phyloP scores from a whole-genome alignment of 2,113 vertebrate species.

The Cavia porcellus region DNA sequence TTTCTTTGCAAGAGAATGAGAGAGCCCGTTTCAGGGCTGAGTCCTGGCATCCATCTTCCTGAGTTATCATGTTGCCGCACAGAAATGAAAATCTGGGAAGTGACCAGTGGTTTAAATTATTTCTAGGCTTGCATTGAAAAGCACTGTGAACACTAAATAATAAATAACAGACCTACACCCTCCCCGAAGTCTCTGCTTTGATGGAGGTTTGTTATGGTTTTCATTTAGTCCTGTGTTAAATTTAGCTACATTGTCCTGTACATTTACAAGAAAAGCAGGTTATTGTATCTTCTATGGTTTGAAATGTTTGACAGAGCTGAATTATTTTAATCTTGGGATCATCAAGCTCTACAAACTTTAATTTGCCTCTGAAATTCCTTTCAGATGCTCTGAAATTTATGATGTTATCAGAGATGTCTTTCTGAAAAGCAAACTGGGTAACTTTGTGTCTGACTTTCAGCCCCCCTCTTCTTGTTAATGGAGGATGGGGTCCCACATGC shows the following conservation, averaged over 20 bases:
- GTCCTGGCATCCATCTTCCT: not conserved
- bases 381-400: conserved; percentile 13
- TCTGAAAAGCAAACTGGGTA: conserved; percentile 15
- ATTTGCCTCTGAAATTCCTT: conserved; percentile 60
- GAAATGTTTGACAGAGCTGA: conserved; percentile 61
- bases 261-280: conserved; percentile 54
- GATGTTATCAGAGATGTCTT: not conserved
- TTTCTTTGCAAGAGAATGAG: not conserved
- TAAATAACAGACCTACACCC: conserved; percentile 32
- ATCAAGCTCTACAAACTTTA: conserved; percentile 47
- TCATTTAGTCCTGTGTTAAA: conserved; percentile 59
- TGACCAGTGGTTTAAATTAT: conserved; percentile 58
- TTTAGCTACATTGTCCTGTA: conserved; percentile 15
- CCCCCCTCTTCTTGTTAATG: not conserved
- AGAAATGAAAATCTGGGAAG: conserved; percentile 5
- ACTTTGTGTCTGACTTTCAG: not conserved
- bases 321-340: conserved; percentile 63
- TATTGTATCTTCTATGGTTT: conserved; percentile 4
- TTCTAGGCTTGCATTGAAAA: conserved; percentile 46
- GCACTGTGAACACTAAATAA: conserved; percentile 51
- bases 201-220: conserved; percentile 54
- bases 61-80: not conserved
- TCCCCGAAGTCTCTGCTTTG: conserved; percentile 21
- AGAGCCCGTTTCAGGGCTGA: not conserved
- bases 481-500: not conserved